Evolutionary conservation across 2,888 invertebrate species (phyloP), one percentile per base, ranked within the genome.

Genomic region (Tetramorium bicarinatum): DNA sequence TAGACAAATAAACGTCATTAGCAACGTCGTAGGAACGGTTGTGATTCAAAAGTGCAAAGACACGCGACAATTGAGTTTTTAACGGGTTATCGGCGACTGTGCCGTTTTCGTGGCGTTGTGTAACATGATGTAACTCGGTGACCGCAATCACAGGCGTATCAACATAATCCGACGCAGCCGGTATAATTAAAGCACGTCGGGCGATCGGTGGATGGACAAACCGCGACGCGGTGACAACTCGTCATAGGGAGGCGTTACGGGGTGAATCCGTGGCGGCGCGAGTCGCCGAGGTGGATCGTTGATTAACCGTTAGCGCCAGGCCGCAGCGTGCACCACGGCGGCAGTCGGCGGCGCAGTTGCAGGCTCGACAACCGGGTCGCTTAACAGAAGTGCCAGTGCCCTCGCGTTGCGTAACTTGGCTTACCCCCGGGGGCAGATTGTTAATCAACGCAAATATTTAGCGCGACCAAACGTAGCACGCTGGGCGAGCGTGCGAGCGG

Each of bases 371-470:
- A 38, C 21, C 71, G 9, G 69, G 67, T 76, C 76, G 66, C 41
- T 69, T 47, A 54, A 47, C 56, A 54, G 69, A 79, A 56, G 71
- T 54, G 59, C 34, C 56, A 69, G 44, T 52, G 41, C 54, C 54
- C 62, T 54, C 69, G 49, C 67, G 81, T 52, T 66, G 76, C 67
- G 69, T 75, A 38, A 34, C 71, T 52, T 34, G 52, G 41, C 38
- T 49, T 41, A 41, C 15, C 49, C 49, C 62, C 61, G 29, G 13
- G 52, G 54, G 41, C 13, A 54, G 79, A 72, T 72, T 79, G 79
- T 79, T 79, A 79, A 79, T 79, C 79, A 80, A 76, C 76, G 81
- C 62, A 76, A 75, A 81, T 81, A 74, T 81, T 74, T 62, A 81
- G 62, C 29, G 76, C 62, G 81, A 64, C 76, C 59, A 80, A 80